phyloP scores from a whole-genome alignment of 2,888 invertebrate species.

The Mesoligia furuncula region DNA sequence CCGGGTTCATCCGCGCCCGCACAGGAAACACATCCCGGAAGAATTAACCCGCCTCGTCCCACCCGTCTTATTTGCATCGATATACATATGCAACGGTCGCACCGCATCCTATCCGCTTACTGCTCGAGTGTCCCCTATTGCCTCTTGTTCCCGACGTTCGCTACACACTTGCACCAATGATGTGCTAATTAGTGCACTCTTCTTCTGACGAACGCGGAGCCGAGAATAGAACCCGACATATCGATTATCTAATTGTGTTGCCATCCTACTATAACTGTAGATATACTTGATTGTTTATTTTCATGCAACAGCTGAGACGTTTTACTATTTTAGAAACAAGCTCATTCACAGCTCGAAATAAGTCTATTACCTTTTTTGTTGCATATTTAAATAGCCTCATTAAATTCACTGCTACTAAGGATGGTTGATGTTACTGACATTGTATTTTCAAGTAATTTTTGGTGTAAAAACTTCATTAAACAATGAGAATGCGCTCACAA shows the following conservation, averaged over 20 bases:
- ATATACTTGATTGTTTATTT: constrained; percentile 31
- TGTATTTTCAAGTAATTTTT: neutral
- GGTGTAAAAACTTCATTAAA: neutral
- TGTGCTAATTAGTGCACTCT: constrained; percentile 60
- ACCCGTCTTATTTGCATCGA: constrained; percentile 81
- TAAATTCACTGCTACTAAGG: neutral
- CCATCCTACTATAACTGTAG: constrained; percentile 11
- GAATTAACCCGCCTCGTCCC: constrained; percentile 82
- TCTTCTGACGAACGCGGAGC: constrained; percentile 27
- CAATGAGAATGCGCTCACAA: neutral
- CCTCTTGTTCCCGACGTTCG: constrained; percentile 52
- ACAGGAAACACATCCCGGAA: constrained; percentile 90
- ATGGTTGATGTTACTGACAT: neutral
- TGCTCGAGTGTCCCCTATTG: constrained; percentile 56
- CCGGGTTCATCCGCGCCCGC: constrained; percentile 67
- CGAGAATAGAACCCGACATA: constrained; percentile 43
- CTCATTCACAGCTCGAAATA: constrained; percentile 12
- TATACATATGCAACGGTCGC: constrained; percentile 73
- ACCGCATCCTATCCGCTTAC: constrained; percentile 57
- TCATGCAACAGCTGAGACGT: constrained; percentile 13
- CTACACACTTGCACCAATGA: constrained; percentile 56
- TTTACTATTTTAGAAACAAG: constrained; percentile 23
- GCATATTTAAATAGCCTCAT: neutral
- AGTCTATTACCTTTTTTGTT: neutral
- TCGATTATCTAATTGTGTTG: constrained; percentile 48